phyloP scores from a whole-genome alignment of 1,140 invertebrate species.

The Thaumetopoea pityocampa region DNA sequence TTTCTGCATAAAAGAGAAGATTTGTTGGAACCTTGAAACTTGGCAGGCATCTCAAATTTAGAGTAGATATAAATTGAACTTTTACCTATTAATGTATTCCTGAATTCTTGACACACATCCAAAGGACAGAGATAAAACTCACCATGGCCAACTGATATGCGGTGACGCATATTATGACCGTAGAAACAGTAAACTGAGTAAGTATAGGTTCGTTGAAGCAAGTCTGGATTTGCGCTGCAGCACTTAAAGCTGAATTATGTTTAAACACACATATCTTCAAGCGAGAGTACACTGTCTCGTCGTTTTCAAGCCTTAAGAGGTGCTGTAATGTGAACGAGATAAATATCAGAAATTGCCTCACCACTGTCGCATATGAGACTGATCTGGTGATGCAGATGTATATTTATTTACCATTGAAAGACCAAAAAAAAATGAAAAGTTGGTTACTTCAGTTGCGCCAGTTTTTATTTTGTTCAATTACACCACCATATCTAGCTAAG shows the following conservation, averaged over 20 bases:
- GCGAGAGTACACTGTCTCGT: constrained; percentile 22
- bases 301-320: constrained; percentile 26
- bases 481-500: too few species aligned
- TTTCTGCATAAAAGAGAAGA: too few species aligned
- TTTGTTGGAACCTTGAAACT: too few species aligned
- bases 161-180: constrained; percentile 73
- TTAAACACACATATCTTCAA: constrained; percentile 38
- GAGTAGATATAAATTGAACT: background rate
- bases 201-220: constrained; percentile 69
- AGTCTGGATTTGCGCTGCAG: constrained; percentile 48
- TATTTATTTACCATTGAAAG: too few species aligned
- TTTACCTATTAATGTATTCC: background rate
- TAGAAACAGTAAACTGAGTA: constrained; percentile 71
- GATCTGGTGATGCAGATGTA: too few species aligned
- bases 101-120: background rate
- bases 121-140: constrained; percentile 15
- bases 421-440: too few species aligned
- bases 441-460: too few species aligned
- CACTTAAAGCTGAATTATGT: constrained; percentile 51
- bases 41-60: too few species aligned
- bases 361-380: too few species aligned
- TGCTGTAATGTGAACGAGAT: constrained; percentile 8
- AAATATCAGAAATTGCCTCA: too few species aligned
- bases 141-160: constrained; percentile 74
- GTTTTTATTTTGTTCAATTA: too few species aligned